phyloP scores from a whole-genome alignment of 2,888 invertebrate genomes.

The Oxytorus armatus region DNA sequence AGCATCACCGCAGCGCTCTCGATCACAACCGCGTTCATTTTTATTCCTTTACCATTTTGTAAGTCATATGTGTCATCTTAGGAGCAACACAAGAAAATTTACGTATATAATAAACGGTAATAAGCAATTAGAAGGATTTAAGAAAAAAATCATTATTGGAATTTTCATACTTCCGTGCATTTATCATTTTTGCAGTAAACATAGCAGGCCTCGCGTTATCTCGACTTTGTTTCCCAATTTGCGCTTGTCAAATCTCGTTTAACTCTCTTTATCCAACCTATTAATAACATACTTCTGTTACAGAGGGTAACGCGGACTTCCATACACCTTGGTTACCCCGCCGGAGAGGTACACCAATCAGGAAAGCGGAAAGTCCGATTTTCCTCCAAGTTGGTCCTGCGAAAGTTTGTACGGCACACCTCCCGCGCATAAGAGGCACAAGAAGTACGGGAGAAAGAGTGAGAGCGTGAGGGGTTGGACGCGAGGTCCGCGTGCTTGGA shows the following conservation, averaged over 20 bases:
- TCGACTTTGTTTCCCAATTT: slow-evolving; percentile 19
- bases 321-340: background rate
- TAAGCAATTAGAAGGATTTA: background rate
- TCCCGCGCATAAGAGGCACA: slow-evolving; percentile 6
- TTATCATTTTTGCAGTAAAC: background rate
- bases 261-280: slow-evolving; percentile 35
- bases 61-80: background rate
- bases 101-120: background rate
- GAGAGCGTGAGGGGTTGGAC: slow-evolving; percentile 20
- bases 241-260: slow-evolving; percentile 22
- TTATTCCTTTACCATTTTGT: background rate
- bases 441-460: slow-evolving; percentile 3
- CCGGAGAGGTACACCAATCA: background rate
- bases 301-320: background rate
- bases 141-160: background rate
- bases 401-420: slow-evolving; percentile 48
- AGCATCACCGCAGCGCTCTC: background rate
- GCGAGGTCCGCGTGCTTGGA: slow-evolving; percentile 47
- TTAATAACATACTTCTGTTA: slow-evolving; percentile 31
- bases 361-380: slow-evolving; percentile 52
- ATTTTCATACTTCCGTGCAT: slow-evolving; percentile 10
- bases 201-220: background rate
- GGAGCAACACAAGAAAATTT: background rate
- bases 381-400: slow-evolving; percentile 45
- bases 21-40: background rate